Conservation (phyloP, 1,140 invertebrate species). For the Drosophila burlai region DNA sequence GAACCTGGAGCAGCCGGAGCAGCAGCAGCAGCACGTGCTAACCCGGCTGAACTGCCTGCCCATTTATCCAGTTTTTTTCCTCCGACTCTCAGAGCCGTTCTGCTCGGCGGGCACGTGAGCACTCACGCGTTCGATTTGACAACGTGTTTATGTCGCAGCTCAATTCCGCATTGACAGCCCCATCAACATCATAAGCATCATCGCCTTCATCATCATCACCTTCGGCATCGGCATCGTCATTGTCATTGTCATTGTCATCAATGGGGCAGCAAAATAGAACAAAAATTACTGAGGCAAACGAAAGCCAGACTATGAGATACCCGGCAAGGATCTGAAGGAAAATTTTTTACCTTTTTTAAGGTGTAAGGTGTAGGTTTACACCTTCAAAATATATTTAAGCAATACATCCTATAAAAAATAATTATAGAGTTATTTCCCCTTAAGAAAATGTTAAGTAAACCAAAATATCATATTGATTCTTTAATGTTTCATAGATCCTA, state of each 20-base stretch:
- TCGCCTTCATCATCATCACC: constrained; percentile 2
- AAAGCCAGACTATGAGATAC: constrained; percentile 4
- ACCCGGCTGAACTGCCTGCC: constrained; percentile 17
- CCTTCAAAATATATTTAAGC: background rate
- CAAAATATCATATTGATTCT: background rate
- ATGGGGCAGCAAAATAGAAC: constrained; percentile 50
- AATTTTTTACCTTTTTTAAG: background rate
- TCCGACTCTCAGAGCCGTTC: background rate
- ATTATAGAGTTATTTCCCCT: background rate
- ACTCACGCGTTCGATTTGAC: constrained; percentile 79
- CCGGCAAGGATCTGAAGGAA: background rate
- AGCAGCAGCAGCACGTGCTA: constrained; percentile 32
- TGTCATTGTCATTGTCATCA: constrained; percentile 42
- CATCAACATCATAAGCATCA: constrained; percentile 39
- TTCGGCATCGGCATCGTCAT: background rate
- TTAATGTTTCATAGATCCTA: background rate
- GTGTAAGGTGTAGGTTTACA: background rate
- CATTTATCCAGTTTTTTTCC: constrained; percentile 2
- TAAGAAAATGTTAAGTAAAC: background rate
- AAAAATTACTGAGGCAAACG: constrained; percentile 2
- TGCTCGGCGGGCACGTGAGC: constrained; percentile 59
- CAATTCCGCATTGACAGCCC: constrained; percentile 79
- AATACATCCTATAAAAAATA: background rate
- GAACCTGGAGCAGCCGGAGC: constrained; percentile 1
- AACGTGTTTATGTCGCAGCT: constrained; percentile 77